phyloP scores from a whole-genome alignment of 2,797 vertebrate species.

The Sebastes itinus region DNA sequence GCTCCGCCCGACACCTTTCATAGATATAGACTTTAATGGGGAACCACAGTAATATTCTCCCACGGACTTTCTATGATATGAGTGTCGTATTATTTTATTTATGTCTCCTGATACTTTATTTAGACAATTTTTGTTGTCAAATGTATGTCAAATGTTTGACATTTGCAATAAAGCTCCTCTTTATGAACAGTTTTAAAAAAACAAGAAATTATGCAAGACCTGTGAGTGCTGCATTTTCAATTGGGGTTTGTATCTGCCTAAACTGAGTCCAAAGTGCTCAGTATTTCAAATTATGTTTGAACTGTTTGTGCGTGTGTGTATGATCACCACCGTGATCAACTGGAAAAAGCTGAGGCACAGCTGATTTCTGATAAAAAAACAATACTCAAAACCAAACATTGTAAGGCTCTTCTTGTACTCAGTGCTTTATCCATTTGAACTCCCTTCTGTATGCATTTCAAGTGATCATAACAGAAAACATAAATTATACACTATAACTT shows the following conservation, averaged over 20 bases:
- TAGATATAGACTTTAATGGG: conserved; percentile 56
- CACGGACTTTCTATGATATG: neutral
- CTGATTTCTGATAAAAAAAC: neutral
- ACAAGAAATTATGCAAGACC: neutral
- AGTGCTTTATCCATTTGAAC: neutral
- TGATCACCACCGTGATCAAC: neutral
- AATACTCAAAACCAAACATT: neutral
- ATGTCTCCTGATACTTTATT: conserved; percentile 3
- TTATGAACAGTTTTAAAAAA: neutral
- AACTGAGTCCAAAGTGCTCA: neutral
- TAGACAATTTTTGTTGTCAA: neutral
- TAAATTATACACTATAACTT: neutral
- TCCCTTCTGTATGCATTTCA: neutral
- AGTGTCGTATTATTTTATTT: neutral
- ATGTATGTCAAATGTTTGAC: neutral
- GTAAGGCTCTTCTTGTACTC: neutral
- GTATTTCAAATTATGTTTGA: neutral
- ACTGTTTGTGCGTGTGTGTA: neutral
- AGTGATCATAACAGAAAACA: neutral
- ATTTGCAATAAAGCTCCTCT: neutral
- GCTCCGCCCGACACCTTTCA: conserved; percentile 68
- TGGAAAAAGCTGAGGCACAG: neutral
- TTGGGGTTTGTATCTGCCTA: neutral
- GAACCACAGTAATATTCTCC: conserved; percentile 10
- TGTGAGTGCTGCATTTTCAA: neutral